Conservation (phyloP, 2,113 vertebrate species). For the Merops nubicus region DNA sequence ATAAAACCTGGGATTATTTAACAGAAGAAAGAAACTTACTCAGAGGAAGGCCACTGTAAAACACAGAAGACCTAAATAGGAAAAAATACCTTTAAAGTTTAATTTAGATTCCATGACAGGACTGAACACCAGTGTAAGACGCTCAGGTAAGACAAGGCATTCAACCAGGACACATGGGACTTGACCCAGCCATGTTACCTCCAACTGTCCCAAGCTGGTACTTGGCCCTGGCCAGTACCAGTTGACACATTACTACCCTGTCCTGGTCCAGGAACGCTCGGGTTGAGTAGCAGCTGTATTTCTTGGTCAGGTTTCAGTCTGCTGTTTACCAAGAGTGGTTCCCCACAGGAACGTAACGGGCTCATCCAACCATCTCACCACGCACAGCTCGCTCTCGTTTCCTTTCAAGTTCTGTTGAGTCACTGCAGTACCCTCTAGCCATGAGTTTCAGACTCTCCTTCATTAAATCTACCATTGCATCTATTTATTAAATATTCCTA, state of each 20-base stretch:
- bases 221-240: not conserved
- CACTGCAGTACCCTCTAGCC: not conserved
- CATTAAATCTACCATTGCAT: not conserved
- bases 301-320: not conserved
- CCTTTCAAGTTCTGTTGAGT: not conserved
- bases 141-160: not conserved
- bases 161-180: not conserved
- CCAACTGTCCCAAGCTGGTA: not conserved
- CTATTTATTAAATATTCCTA: not conserved
- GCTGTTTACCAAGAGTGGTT: rapidly evolving
- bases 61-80: not conserved
- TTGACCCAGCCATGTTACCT: not conserved
- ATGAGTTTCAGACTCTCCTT: not conserved
- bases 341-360: not conserved
- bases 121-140: not conserved
- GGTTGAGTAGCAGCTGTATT: not conserved
- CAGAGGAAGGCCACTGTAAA: not conserved
- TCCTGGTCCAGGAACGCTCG: not conserved
- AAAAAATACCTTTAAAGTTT: not conserved
- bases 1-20: not conserved
- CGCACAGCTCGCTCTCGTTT: not conserved
- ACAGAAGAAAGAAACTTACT: not conserved
- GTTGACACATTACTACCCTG: not conserved
- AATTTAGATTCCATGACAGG: not conserved
- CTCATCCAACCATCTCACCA: not conserved